These are phyloP conservation scores for Palythoa grandiflora DNA, from an alignment of 92 coral and sea anemone genomes.

Conservation along the genomic window DNA sequence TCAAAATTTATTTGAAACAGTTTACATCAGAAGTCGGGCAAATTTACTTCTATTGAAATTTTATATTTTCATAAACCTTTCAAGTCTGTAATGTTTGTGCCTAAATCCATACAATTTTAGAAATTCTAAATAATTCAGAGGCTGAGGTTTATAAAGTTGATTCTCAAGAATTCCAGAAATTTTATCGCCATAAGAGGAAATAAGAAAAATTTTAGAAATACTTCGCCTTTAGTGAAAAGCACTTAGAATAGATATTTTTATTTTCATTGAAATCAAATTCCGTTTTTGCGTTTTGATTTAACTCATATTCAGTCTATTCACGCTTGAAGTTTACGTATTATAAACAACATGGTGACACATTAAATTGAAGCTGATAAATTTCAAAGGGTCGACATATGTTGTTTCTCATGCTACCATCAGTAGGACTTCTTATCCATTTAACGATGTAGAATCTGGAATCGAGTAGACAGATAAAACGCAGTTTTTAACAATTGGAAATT, in stretches of 20 bases:
- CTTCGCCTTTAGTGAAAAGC: neutral
- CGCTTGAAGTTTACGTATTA: neutral
- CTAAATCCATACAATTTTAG: neutral
- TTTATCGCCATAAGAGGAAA: constrained; percentile 22
- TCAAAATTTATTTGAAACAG: neutral
- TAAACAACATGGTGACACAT: neutral
- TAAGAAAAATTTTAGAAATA: neutral
- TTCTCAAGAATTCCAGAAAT: constrained; percentile 23
- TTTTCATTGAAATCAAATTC: neutral
- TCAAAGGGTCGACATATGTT: neutral
- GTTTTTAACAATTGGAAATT: neutral
- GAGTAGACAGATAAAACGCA: neutral
- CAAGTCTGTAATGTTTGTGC: neutral
- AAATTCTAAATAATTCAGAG: constrained; percentile 1
- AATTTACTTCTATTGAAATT: neutral
- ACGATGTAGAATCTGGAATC: neutral
- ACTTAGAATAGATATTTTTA: neutral
- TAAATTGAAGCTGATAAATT: neutral
- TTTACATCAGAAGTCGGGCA: neutral
- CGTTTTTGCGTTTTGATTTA: neutral
- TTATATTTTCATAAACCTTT: neutral
- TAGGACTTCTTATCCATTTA: neutral
- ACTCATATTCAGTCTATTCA: neutral
- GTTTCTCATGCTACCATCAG: neutral
- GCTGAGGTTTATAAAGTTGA: neutral